Base-by-base conservation (phyloP, 2,888 invertebrate species). In the Brenthis hecate region DNA sequence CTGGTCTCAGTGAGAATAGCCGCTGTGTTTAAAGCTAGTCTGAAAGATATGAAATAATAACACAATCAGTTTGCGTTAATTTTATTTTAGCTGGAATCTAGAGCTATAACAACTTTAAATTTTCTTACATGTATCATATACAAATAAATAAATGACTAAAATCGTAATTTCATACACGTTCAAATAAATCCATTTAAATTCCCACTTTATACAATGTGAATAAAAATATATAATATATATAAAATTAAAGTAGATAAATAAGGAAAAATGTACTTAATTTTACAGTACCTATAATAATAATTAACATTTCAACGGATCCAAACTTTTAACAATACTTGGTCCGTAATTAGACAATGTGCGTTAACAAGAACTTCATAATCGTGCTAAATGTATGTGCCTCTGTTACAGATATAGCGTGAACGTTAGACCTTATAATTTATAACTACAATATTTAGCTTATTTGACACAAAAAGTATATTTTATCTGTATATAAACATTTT, bases 271-370 rank as follows among this genome's bases (percentile, higher is more conserved):
- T 53, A 19, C 53, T 16, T 53, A 53, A 19, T 53, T 53, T 53
- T 53, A 53, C 13, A 3, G 13, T 16, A 2, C 50, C 50, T n/a
- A 50, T 50, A 36, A 36, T 28, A 47, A 47, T 64, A 55, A 32
- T 63, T n/a, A 14, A 55, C n/a, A 56, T 50, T n/a, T 50, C 56
- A 57, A 56, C 36, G 13, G 19, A 36, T 53, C 16, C 8, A 61
- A 62, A 67, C 13, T 16, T 63, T 28, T 57, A 63, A 63, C 28
- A 63, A 54, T 57, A 64, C 23, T 68, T 68, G 67, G 67, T 68
- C 67, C 63, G n/a, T 57, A 36, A 56, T 50, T 47, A 68, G 28
- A 50, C 3, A 63, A 51, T 56, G 63, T 68, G 67, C 66, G 57
- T 58, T 55, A 48, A 61, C 48, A 28, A 66, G 54, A 58, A 48